Evolutionary conservation across 2,888 invertebrate genomes (phyloP).

Genomic region (Drosophila melanosoma): DNA sequence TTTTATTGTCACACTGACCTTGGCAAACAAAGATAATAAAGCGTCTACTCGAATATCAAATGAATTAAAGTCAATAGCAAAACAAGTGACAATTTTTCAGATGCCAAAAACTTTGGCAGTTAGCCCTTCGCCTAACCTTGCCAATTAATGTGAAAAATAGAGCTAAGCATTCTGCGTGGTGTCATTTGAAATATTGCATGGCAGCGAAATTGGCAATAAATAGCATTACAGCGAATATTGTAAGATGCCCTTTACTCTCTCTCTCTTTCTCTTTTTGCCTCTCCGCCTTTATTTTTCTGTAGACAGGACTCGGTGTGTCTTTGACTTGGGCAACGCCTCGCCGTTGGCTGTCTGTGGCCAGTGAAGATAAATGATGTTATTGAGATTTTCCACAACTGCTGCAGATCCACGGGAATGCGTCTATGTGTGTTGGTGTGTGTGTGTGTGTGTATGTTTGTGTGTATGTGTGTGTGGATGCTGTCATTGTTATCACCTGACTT

Average conservation of each 20-base stretch:
- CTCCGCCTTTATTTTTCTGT: neutral
- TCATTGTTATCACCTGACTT: constrained; percentile 54
- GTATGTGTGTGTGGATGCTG: constrained; percentile 19
- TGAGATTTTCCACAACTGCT: constrained; percentile 33
- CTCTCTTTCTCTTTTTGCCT: neutral
- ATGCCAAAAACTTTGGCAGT: constrained; percentile 35
- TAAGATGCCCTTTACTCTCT: constrained; percentile 22
- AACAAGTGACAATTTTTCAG: constrained; percentile 55
- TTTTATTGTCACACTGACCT: constrained; percentile 72
- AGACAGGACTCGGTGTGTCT: constrained; percentile 18
- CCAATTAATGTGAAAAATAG: constrained; percentile 78
- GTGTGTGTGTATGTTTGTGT: constrained; percentile 6
- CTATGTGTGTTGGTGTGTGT: constrained; percentile 2
- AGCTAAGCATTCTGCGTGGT: constrained; percentile 22
- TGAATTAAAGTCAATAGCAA: constrained; percentile 45
- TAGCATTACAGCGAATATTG: constrained; percentile 55
- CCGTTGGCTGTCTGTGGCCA: constrained; percentile 35
- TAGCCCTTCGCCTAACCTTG: constrained; percentile 66
- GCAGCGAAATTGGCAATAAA: constrained; percentile 65
- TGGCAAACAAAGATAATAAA: constrained; percentile 39
- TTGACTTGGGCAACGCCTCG: constrained; percentile 36
- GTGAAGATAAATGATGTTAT: constrained; percentile 76
- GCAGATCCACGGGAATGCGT: constrained; percentile 7
- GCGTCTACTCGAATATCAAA: constrained; percentile 48
- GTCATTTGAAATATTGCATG: constrained; percentile 37